phyloP scores from a whole-genome alignment of 1,140 invertebrate genomes.

The Drosophila lacertosa region DNA sequence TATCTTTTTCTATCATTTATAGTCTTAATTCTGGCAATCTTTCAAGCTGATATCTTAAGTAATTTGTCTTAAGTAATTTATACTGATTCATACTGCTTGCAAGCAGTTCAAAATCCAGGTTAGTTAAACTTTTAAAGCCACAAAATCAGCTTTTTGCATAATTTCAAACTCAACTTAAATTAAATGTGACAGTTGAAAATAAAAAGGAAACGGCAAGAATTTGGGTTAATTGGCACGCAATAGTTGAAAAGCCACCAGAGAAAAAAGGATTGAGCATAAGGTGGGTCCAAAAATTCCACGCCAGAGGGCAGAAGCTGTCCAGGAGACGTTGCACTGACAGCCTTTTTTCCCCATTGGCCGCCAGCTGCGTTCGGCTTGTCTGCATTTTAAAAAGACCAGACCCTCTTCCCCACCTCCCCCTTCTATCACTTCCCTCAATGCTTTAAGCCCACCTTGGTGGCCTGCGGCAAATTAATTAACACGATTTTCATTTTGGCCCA shows the following conservation, averaged over 20 bases:
- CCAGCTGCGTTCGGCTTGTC: background rate
- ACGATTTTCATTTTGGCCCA: constrained; percentile 48
- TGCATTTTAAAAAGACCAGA: background rate
- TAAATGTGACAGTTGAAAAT: background rate
- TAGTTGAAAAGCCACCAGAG: constrained; percentile 4
- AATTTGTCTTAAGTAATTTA: no score
- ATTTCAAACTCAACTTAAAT: background rate
- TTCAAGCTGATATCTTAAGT: no score
- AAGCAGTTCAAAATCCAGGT: no score
- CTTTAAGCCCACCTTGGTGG: background rate
- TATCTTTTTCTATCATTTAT: no score
- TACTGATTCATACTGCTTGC: no score
- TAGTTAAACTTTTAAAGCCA: no score
- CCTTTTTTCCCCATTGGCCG: background rate
- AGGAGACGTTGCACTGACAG: background rate
- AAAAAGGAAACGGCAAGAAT: constrained; percentile 20
- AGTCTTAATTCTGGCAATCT: no score
- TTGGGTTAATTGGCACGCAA: constrained; percentile 58
- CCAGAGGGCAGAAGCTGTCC: background rate
- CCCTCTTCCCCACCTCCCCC: background rate
- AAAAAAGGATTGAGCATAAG: background rate
- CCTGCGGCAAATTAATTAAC: constrained; percentile 66
- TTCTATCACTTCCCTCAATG: no score
- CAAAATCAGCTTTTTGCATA: constrained; percentile 10
- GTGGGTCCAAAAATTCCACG: background rate